Percentiles rank a stretch among this genome's conserved stretches.
Conservation (phyloP, 2,888 invertebrate genomes). For the Tanytarsus gracilentus region DNA sequence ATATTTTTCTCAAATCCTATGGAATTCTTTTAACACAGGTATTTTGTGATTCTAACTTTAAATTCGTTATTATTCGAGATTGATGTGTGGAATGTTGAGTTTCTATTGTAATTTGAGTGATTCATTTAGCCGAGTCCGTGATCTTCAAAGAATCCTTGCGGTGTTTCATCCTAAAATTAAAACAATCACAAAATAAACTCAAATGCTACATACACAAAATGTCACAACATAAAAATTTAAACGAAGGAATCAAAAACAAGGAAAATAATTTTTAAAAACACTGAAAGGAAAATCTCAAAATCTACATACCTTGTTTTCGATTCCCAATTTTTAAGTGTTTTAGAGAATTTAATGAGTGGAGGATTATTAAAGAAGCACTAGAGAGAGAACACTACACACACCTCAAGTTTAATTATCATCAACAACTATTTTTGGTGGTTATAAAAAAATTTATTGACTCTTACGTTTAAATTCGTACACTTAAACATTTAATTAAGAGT, state of each 20-base stretch:
- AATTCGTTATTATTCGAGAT: too few relatives aligned
- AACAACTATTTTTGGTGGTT: neutral
- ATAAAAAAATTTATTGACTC: neutral
- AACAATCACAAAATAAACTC: constrained; percentile 5
- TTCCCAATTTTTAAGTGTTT: neutral
- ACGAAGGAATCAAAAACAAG: constrained; percentile 16
- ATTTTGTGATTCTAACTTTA: too few relatives aligned
- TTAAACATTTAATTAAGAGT: too few relatives aligned
- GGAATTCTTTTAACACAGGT: too few relatives aligned
- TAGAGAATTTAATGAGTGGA: too few relatives aligned
- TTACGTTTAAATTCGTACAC: neutral
- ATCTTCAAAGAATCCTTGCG: constrained; percentile 99
- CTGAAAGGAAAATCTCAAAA: neutral
- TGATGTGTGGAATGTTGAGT: too few relatives aligned
- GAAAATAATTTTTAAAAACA: neutral
- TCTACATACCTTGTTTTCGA: constrained; percentile 23
- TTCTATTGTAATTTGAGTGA: too few relatives aligned
- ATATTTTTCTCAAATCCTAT: too few relatives aligned
- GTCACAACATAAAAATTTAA: neutral
- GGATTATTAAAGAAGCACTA: neutral
- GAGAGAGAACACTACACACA: constrained; percentile 16
- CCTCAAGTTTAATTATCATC: neutral
- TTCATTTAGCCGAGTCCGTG: constrained; percentile 89
- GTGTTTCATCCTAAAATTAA: constrained; percentile 93
- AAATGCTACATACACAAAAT: neutral